A percentile compares a stretch with the other conserved stretches of the same genome.
These are phyloP conservation scores for Hedya salicella DNA, from an alignment of 2,888 invertebrate species.

Conservation along the genomic window DNA sequence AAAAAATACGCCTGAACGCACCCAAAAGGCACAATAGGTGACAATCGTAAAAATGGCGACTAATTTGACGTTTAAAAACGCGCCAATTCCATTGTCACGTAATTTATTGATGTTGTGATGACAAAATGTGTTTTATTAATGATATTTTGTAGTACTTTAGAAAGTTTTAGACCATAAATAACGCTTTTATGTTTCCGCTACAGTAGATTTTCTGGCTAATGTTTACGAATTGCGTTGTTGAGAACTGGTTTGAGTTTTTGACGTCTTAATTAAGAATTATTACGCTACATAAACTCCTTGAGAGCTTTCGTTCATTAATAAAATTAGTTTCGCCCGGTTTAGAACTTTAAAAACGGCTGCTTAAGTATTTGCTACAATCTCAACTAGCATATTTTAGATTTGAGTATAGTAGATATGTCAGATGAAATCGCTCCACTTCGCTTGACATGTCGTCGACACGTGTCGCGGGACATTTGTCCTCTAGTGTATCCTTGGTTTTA, in stretches of 20 bases:
- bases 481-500: no score
- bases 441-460: no score
- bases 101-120: constrained; percentile 81
- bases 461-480: no score
- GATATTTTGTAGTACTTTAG: constrained; percentile 65
- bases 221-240: constrained; percentile 65
- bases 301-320: constrained; percentile 38
- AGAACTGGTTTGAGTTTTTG: constrained; percentile 56
- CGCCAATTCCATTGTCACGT: constrained; percentile 79
- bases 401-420: neutral
- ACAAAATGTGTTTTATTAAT: constrained; percentile 74
- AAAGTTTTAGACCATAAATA: constrained; percentile 71
- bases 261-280: constrained; percentile 60
- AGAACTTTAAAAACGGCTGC: neutral
- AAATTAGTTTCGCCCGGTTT: constrained; percentile 23
- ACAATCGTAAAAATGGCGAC: constrained; percentile 74
- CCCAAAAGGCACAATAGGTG: constrained; percentile 59
- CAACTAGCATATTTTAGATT: neutral
- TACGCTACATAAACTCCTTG: constrained; percentile 62
- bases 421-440: no score
- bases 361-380: neutral
- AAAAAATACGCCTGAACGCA: constrained; percentile 71
- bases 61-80: constrained; percentile 83
- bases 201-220: constrained; percentile 70
- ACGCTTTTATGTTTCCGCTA: constrained; percentile 69